Evolutionary conservation across 2,113 vertebrate species (phyloP).

Genomic region (Halichoeres trimaculatus): DNA sequence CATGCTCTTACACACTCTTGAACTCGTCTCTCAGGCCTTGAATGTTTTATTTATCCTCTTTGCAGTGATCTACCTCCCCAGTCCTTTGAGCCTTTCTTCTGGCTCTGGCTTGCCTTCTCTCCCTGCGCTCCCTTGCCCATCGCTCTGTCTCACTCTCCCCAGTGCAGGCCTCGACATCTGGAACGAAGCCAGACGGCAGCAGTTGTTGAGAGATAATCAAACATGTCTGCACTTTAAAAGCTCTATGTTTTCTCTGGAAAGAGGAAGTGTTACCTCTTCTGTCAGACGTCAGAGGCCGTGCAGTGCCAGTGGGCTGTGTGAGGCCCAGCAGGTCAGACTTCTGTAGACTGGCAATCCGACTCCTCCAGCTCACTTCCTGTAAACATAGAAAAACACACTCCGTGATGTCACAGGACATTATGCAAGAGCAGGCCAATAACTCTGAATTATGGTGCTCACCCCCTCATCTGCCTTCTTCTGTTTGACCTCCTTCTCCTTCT

Average conservation of each 20-base stretch:
- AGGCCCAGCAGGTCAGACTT: slow-evolving; percentile 88
- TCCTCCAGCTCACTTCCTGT: slow-evolving; percentile 88
- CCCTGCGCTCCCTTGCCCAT: slow-evolving; percentile 74
- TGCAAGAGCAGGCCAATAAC: slow-evolving; percentile 16
- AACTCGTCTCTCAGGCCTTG: neutral
- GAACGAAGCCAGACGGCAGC: slow-evolving; percentile 49
- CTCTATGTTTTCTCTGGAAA: neutral
- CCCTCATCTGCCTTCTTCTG: slow-evolving; percentile 82
- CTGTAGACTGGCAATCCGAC: slow-evolving; percentile 87
- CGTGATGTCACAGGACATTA: slow-evolving; percentile 40
- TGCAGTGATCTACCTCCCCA: slow-evolving; percentile 67
- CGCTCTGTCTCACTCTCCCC: slow-evolving; percentile 80
- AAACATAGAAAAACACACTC: slow-evolving; percentile 35
- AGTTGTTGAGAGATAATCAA: slow-evolving; percentile 27
- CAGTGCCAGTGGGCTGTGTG: slow-evolving; percentile 82
- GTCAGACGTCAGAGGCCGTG: slow-evolving; percentile 72
- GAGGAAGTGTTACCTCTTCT: slow-evolving; percentile 63
- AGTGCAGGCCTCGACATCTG: slow-evolving; percentile 75
- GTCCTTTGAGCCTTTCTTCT: slow-evolving; percentile 79
- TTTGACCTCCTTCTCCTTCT: slow-evolving; percentile 80
- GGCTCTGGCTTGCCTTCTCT: slow-evolving; percentile 79
- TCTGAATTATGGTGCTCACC: slow-evolving; percentile 64
- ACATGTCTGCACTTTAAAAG: neutral
- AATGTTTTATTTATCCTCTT: neutral
- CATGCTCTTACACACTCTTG: neutral